Evolutionary conservation across 1,140 invertebrate species (phyloP), one percentile per base, ranked within the genome.

Genomic region (Asobara japonica): DNA sequence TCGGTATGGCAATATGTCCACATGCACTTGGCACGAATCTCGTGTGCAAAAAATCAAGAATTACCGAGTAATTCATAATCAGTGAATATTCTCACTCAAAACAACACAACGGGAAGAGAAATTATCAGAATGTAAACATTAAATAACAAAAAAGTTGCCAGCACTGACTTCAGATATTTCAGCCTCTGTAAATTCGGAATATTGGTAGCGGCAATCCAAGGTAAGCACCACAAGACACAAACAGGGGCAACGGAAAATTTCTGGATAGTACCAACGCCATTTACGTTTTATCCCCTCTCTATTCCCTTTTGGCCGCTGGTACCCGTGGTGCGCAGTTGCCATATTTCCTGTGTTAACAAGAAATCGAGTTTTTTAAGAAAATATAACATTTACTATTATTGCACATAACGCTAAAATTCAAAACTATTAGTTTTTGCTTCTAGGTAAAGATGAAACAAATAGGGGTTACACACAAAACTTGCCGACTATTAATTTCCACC

Each of bases 91-190:
- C 20, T 66, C 25, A 41, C 29, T 48, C 22, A 29, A 45, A 56
- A 68, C 18, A 68, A 33, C 10, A n/a, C 22, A 56, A 56, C 13
- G 51, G 25, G 25, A 56, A 27, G 48, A 51, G 66, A 61, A 75
- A 10, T 66, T 60, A 61, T 8, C 36, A 69, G 65, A 70, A 66
- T 33, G 25, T n/a, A 72, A 66, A 74, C 72, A 66, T 74, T 74
- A 76, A 75, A 76, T 66, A 76, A 66, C 56, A 62, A 85, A 85
- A 82, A 85, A 83, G 85, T 86, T 85, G 85, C 77, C 85, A 86
- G 83, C 85, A 85, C 85, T 86, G 84, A 85, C 84, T 84, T 83
- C 76, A 65, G 80, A 79, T 80, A 82, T 84, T 86, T 83, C 31
- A 62, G 25, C 76, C 80, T 79, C 82, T 80, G 74, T 82, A 74